Base-by-base conservation (phyloP, 2,888 invertebrate genomes). In the Cylindroiulus punctatus region DNA sequence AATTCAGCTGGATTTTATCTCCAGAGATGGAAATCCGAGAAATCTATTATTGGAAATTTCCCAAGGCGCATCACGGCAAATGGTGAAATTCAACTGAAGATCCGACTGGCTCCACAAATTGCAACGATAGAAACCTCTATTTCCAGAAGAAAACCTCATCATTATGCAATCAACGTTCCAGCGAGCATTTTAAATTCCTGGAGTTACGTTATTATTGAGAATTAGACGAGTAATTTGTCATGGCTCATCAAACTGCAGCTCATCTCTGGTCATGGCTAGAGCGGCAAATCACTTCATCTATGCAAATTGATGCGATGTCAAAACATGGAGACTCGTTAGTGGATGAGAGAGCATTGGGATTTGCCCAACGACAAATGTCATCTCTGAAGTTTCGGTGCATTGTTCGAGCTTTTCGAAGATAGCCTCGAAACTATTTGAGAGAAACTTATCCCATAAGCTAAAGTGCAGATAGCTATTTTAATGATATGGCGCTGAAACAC, bases 1-100 rank as follows among this genome's bases (percentile, higher is more conserved):
- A 76, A 76, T 76, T 76, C 76, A 76, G 76, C 76, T 76, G 76
- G 76, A 30, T 76, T 76, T 76, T 76, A 76, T 76, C 76, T 76
- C 76, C 30, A 76, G 76, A 76, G 76, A 76, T 76, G 76, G 30
- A 76, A 76, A 76, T 76, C 76, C 76, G 12, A 30, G 76, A 76
- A 76, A 76, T 76, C 76, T 76, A 30, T 76, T 76, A 76, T 76
- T 76, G 76, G 76, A 76, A 76, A 76, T 76, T 76, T 76, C 76
- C 76, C 76, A 76, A 76, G 76, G 76, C 76, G 76, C 76, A 76
- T 76, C 76, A 76, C 76, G 17, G 26, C 76, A 76, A 76, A 76
- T 76, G 76, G 26, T 76, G 76, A 76, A 76, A 76, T 76, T 76
- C 76, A 76, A 30, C 76, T 12, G 30, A 30, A 76, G 26, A 76